Base-by-base conservation (phyloP, 1,140 invertebrate species). In the Helicorthomorpha holstii region DNA sequence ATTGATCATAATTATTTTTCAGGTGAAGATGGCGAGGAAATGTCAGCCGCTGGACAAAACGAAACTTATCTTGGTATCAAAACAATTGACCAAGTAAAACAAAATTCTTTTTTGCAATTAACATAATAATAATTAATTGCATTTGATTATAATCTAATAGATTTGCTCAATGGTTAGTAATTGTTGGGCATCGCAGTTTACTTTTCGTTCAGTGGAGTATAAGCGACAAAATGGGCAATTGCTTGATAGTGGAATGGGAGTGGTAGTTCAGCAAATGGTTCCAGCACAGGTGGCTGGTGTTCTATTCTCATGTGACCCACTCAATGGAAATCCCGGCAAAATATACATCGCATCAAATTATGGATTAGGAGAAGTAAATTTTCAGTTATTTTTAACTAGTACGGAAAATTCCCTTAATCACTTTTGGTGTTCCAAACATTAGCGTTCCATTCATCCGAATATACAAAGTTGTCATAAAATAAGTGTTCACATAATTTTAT, bases 41-140 rank as follows among this genome's bases (percentile, higher is more conserved):
- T 63, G 10, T 88, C 84, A 0, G 78, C 81, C 2, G 85, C 86
- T n/a, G 86, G 86, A 21, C 85, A 90, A 69, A 83, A 89, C 66
- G 75, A 78, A 43, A 87, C 83, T 0, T 75, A 79, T 54, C 66
- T 90, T 1, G 82, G 83, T 3, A 73, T 82, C 27, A 63, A 63
- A 24, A 67, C 61, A 10, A 60, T 67, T 27, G 34, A 55, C 16
- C 64, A 67, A 3, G 66, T 52, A 49, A 49, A 41, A 22, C 19
- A 41, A 12, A 12, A 41, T 41, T 41, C 19, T 41, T 12, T 12
- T 12, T 41, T 12, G 12, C 12, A 41, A 41, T 19, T 12, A 41
- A 41, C 25, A 46, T 22, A 46, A 10, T 10, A 46, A 46, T 19
- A 46, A 46, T 7, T 46, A 7, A 46, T 21, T 46, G 21, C 4